Evolutionary conservation across 2,797 vertebrate genomes (phyloP), one percentile per base, ranked within the genome.

Genomic region (Merluccius polli): DNA sequence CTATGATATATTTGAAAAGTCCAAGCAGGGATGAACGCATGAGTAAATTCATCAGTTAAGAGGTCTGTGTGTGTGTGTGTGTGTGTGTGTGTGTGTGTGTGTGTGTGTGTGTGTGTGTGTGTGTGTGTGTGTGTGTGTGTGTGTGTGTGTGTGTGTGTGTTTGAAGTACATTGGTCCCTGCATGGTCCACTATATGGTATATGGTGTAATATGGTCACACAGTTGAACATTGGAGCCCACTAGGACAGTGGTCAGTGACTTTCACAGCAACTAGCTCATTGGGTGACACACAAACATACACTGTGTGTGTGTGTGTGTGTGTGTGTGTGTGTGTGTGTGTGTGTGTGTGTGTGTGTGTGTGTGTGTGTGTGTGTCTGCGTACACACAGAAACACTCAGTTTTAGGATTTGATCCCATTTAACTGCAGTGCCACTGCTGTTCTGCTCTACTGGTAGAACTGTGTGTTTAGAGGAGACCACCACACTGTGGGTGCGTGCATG

Each of bases 351-450:
- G n/a, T n/a, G n/a, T n/a, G n/a, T n/a, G n/a, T n/a, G n/a, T n/a
- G n/a, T n/a, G n/a, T n/a, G 86, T 85, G 76, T 82, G 71, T 78
- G 77, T 79, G 79, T 80, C 3, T 35, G 33, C 36, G 11, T 4
- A 44, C 48, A 52, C 18, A 63, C n/a, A 63, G 8, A 24, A 6
- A 24, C 21, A 12, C 72, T 77, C 77, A 72, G 48, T 41, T 63
- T 63, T 63, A 11, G 52, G 35, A 77, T 68, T 72, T 0, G 33
- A 0, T 65, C 72, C 32, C 10, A 7, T 80, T 75, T 81, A 59
- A 72, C 70, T 72, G 70, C 38, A 79, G 78, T 86, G 81, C 78
- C 83, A 81, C 79, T 85, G 73, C 81, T 83, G 77, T 81, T 76
- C 72, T 29, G 72, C 82, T 81, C 77, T 44, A 7, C 48, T 52